Conservation (phyloP, 2,888 invertebrate genomes). For the Flexamia atlantica region DNA sequence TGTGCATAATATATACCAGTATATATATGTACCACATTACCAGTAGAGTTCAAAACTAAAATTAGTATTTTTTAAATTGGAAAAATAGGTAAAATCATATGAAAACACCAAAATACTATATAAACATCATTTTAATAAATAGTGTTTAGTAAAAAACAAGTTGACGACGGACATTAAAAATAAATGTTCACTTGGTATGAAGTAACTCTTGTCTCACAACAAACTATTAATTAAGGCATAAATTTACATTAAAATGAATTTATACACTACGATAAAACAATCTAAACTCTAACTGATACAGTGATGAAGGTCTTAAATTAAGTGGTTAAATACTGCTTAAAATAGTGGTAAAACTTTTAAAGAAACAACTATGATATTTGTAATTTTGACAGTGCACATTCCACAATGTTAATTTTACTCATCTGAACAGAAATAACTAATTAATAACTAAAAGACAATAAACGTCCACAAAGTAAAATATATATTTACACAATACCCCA, state of each 20-base stretch:
- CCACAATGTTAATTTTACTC: no score
- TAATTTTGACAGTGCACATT: background rate
- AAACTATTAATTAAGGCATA: background rate
- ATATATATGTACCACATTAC: no score
- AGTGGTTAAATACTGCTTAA: background rate
- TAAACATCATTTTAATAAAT: constrained; percentile 47
- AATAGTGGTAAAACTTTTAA: background rate
- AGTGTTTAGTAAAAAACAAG: constrained; percentile 41
- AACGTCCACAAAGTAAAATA: background rate
- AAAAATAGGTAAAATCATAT: background rate
- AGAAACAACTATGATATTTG: background rate
- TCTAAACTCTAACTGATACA: background rate
- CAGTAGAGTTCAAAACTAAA: no score
- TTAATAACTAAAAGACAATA: background rate
- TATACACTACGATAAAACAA: background rate
- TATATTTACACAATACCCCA: constrained; percentile 17
- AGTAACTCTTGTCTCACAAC: background rate
- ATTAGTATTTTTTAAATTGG: no score
- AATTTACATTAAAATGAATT: background rate
- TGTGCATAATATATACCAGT: no score
- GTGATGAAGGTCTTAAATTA: background rate
- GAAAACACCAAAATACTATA: background rate
- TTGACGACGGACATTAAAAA: background rate
- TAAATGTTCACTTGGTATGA: background rate
- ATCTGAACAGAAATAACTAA: background rate